Percentiles rank a stretch among this genome's conserved stretches.
phyloP scores from a whole-genome alignment of 1,140 invertebrate genomes.

The Heliconius himera region DNA sequence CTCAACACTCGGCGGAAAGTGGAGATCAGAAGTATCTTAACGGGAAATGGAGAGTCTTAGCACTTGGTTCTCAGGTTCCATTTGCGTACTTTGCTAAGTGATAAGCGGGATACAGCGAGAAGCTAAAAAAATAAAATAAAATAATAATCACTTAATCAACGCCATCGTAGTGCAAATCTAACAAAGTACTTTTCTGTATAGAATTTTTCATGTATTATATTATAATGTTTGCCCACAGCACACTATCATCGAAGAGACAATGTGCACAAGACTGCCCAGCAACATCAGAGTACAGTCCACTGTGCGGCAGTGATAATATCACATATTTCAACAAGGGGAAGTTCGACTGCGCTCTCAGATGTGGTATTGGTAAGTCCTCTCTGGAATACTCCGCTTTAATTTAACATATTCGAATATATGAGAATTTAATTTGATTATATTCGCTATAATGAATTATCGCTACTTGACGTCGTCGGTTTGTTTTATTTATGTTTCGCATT shows the following conservation, averaged over 20 bases:
- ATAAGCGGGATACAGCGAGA: too few relatives aligned
- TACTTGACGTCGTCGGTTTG: conserved; percentile 9
- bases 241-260: not conserved
- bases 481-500: conserved; percentile 9
- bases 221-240: not conserved
- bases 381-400: conserved; percentile 27
- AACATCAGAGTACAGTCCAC: conserved; percentile 42
- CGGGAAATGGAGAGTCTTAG: too few relatives aligned
- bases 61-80: too few relatives aligned
- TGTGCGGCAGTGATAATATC: conserved; percentile 53
- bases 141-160: not conserved
- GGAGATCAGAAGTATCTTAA: too few relatives aligned
- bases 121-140: too few relatives aligned
- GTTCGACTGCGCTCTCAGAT: conserved; percentile 53
- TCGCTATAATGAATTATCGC: conserved; percentile 10
- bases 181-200: too few relatives aligned
- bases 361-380: conserved; percentile 50
- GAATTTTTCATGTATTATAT: too few relatives aligned
- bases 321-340: conserved; percentile 56
- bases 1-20: too few relatives aligned
- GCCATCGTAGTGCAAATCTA: not conserved
- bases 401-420: conserved; percentile 10
- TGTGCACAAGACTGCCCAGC: not conserved
- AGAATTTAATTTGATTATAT: conserved; percentile 22
- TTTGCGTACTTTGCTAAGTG: too few relatives aligned